Evolutionary conservation across 2,797 vertebrate species (phyloP).

Genomic region (Poeciliopsis infans): DNA sequence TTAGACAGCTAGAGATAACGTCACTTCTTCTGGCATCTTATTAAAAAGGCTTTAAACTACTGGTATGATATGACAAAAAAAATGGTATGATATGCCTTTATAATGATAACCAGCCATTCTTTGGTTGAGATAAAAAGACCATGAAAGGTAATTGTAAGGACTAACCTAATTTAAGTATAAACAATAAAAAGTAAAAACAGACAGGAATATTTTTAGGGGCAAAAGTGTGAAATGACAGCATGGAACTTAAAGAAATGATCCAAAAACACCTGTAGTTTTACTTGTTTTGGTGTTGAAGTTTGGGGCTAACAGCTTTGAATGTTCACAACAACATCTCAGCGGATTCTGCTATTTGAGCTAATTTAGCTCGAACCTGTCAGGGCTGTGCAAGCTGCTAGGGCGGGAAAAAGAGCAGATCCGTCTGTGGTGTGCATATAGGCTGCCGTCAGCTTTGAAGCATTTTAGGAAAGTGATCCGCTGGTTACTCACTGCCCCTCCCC

Average conservation of each 20-base stretch:
- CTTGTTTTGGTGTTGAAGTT: background rate
- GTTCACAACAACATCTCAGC: background rate
- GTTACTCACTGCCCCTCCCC: conserved; percentile 39
- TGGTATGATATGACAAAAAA: background rate
- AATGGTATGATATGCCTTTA: background rate
- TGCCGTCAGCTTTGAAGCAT: conserved; percentile 26
- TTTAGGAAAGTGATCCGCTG: conserved; percentile 35
- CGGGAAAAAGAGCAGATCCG: conserved; percentile 1
- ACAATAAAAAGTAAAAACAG: background rate
- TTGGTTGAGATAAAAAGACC: background rate
- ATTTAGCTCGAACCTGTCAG: conserved; percentile 28
- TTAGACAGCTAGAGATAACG: background rate
- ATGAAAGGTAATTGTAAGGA: background rate
- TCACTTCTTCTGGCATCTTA: background rate
- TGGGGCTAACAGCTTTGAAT: background rate
- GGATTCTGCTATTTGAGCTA: conserved; percentile 3
- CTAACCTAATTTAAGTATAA: background rate
- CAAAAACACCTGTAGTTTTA: background rate
- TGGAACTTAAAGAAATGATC: background rate
- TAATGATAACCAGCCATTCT: background rate
- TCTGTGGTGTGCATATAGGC: conserved; percentile 21
- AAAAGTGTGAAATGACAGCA: background rate
- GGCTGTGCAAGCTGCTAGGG: conserved; percentile 11
- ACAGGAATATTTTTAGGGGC: background rate
- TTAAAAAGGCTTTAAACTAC: background rate